Conservation (phyloP, 1,140 invertebrate genomes). For the Contarinia nasturtii region DNA sequence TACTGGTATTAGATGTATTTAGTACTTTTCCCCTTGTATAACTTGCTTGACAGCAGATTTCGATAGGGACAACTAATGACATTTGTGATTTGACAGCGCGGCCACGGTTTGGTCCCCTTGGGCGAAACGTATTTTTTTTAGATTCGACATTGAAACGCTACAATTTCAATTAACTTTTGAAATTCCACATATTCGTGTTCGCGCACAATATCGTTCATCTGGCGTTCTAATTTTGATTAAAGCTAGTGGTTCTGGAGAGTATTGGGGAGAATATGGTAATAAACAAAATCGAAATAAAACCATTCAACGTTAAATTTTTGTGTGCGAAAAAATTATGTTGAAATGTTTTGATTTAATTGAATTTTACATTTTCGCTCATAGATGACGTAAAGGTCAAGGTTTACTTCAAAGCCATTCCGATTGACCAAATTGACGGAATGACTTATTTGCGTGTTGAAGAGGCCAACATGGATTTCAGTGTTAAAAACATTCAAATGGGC, state of each 20-base stretch:
- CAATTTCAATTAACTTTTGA: conserved; percentile 58
- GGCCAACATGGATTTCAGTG: conserved; percentile 63
- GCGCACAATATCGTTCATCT: conserved; percentile 54
- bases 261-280: conserved; percentile 70
- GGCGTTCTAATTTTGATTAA: conserved; percentile 57
- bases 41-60: no score
- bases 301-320: not conserved
- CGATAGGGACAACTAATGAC: no score
- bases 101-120: no score
- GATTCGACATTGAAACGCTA: conserved; percentile 49
- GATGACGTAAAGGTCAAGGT: conserved; percentile 66
- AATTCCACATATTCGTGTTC: conserved; percentile 55
- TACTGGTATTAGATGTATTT: no score
- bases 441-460: conserved; percentile 47
- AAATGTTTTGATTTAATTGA: not conserved
- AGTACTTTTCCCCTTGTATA: no score
- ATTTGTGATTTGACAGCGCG: no score
- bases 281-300: conserved; percentile 1
- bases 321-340: not conserved
- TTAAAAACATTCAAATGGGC: conserved; percentile 59
- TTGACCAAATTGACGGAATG: conserved; percentile 28
- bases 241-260: conserved; percentile 61
- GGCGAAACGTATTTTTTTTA: no score
- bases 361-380: conserved; percentile 14
- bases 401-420: conserved; percentile 48